Conservation (phyloP, 1,140 invertebrate species). For the Drosophila eugracilis region DNA sequence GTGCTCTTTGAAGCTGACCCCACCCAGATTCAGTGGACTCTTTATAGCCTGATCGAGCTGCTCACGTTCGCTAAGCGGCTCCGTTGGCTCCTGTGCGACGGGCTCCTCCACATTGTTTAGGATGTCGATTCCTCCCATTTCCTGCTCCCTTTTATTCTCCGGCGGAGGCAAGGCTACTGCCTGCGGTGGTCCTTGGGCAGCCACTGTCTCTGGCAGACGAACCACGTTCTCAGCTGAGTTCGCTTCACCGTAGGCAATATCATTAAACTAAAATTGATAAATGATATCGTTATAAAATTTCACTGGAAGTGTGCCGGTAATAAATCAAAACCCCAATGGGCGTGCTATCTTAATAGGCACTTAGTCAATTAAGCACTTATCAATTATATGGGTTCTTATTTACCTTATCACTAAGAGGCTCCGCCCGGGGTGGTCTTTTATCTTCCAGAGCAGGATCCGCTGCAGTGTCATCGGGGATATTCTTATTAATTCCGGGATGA, state of each 20-base stretch:
- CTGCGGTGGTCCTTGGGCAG: constrained; percentile 7
- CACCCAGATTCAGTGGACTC: constrained; percentile 36
- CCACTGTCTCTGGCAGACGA: constrained; percentile 51
- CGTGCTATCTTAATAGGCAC: constrained; percentile 16
- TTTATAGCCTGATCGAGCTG: constrained; percentile 57
- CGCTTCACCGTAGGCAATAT: constrained; percentile 43
- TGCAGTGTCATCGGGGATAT: constrained; percentile 13
- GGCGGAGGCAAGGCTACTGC: constrained; percentile 18
- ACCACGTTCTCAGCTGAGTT: constrained; percentile 62
- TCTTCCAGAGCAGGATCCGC: constrained; percentile 22
- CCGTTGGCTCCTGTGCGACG: constrained; percentile 20
- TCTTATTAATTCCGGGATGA: constrained; percentile 39
- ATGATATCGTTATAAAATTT: neutral
- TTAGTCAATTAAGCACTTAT: constrained; percentile 15
- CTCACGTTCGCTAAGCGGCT: constrained; percentile 15
- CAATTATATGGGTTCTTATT: constrained; percentile 7
- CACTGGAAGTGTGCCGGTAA: constrained; percentile 2
- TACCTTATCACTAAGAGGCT: constrained; percentile 57
- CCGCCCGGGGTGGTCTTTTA: constrained; percentile 5
- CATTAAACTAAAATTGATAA: constrained; percentile 38
- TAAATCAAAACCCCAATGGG: constrained; percentile 24
- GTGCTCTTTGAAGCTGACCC: constrained; percentile 57
- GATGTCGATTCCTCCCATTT: constrained; percentile 49
- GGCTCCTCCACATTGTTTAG: constrained; percentile 62
- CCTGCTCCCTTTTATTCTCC: constrained; percentile 24